These are phyloP conservation scores for Neocloeon triangulifer DNA, from an alignment of 1,140 invertebrate species.

Conservation along the genomic window DNA sequence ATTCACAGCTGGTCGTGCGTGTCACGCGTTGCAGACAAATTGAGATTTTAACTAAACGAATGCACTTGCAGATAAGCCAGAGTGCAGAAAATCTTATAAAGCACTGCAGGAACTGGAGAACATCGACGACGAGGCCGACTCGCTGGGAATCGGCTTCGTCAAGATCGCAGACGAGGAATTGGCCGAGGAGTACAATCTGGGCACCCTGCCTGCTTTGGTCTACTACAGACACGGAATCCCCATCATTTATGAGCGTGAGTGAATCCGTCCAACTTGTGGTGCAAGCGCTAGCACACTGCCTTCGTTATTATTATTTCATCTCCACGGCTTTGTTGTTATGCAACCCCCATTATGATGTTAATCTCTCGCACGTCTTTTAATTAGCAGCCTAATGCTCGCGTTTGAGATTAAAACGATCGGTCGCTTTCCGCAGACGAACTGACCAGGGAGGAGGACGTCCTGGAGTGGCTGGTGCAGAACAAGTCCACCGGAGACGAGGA, in stretches of 20 bases:
- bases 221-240: conserved; percentile 89
- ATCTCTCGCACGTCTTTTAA: too few relatives aligned
- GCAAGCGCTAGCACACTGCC: background rate
- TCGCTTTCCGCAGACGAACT: conserved; percentile 46
- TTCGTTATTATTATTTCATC: background rate
- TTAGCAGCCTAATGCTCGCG: background rate
- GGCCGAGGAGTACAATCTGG: conserved; percentile 80
- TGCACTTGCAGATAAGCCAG: conserved; percentile 76
- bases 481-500: conserved; percentile 82
- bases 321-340: too few relatives aligned
- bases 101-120: conserved; percentile 78
- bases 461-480: conserved; percentile 81
- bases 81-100: conserved; percentile 78
- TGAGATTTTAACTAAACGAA: too few relatives aligned
- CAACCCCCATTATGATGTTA: too few relatives aligned
- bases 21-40: too few relatives aligned
- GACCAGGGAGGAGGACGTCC: conserved; percentile 71
- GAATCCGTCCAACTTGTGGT: conserved; percentile 9
- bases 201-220: conserved; percentile 64
- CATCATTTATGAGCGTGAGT: conserved; percentile 78
- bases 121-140: conserved; percentile 85
- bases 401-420: background rate
- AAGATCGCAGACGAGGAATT: conserved; percentile 81
- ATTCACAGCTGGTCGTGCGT: too few relatives aligned
- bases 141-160: conserved; percentile 74